phyloP scores from a whole-genome alignment of 1,140 invertebrate species.

The Tetraneura akinire region DNA sequence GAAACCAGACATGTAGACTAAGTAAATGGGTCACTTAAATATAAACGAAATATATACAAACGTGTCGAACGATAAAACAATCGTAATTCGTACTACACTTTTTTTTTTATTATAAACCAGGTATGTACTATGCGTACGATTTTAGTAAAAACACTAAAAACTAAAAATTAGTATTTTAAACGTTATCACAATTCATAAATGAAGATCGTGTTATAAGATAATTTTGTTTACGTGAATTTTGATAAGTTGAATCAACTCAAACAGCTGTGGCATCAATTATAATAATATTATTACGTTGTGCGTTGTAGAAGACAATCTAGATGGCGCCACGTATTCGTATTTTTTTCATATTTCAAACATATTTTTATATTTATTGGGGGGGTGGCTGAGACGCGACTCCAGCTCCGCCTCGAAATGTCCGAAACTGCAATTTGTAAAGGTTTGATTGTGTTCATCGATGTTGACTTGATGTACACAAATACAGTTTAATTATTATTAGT shows the following conservation, averaged over 20 bases:
- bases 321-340: background rate
- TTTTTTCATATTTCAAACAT: too few species aligned
- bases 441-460: too few species aligned
- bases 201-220: background rate
- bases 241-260: constrained; percentile 18
- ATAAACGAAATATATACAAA: background rate
- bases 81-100: too few species aligned
- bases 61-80: background rate
- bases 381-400: too few species aligned
- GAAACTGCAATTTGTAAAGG: too few species aligned
- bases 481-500: too few species aligned
- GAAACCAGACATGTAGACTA: constrained; percentile 46
- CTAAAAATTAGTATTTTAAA: constrained; percentile 27
- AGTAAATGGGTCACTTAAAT: background rate
- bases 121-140: background rate
- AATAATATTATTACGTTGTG: too few species aligned
- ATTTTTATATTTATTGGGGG: too few species aligned
- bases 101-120: background rate
- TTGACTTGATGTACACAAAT: too few species aligned
- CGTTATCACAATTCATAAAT: constrained; percentile 11
- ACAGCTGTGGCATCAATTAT: background rate
- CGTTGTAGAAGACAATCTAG: background rate
- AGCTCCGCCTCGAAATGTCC: too few species aligned
- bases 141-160: too few species aligned
- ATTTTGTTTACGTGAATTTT: constrained; percentile 45